Base-by-base conservation (phyloP, 2,888 invertebrate species). In the Calameuta pallipes region DNA sequence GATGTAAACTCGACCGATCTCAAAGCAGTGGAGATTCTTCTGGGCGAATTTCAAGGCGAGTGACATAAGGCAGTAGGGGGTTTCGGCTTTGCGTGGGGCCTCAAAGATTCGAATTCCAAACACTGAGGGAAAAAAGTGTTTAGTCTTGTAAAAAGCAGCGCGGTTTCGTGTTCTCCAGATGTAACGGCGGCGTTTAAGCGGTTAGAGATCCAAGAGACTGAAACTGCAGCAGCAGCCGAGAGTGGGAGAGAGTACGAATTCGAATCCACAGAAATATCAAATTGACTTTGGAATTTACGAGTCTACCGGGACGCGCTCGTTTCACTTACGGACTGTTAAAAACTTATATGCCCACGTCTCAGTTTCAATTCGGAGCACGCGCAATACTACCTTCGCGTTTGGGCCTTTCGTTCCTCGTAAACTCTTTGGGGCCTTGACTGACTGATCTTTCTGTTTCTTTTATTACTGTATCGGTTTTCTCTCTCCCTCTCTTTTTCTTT, bases 211-310 rank as follows among this genome's bases (percentile, higher is more conserved):
- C 41, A 41, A 15, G 15, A 4, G 41, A 15, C 41, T 15, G 41
- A 41, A 41, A 41, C 41, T 4, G 15, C 15, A 1, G 36, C 36
- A 36, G 12, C 12, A 1, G 36, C 0, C 36, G 36, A 12, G 36
- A 36, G 36, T 12, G 1, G 36, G 36, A 15, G 41, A 41, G 41
- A 15, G 15, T 15, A 79, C 86, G 82, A 83, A 82, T 85, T 75
- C 79, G 76, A 78, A 79, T 80, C 83, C 84, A 86, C 83, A 79
- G 79, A 82, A 83, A 86, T 84, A 84, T 83, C 83, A 78, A 85
- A 87, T 84, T 85, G 86, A 84, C 82, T 84, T 69, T 35, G 73
- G 82, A 83, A 86, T 85, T 85, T 83, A 83, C 80, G 83, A 23
- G 41, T 41, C 41, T 41, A 15, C 41, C 41, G 41, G 41, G 41